These are phyloP conservation scores for Tarsius wallacei DNA, from an alignment of 2,797 vertebrate genomes.

Conservation along the genomic window DNA sequence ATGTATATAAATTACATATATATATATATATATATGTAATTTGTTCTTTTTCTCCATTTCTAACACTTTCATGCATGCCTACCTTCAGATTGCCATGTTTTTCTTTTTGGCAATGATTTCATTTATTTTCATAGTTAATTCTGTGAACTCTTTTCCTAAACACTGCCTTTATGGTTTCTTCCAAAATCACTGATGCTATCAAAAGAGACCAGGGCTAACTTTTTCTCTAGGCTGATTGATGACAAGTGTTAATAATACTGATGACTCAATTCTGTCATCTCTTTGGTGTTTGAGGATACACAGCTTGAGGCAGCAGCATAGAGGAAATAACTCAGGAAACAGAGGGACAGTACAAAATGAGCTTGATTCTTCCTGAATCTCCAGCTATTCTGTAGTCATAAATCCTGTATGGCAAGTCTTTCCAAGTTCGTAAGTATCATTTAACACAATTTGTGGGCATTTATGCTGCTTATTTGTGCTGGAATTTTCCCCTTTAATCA, in stretches of 20 bases:
- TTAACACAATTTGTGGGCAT: neutral
- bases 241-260: slow-evolving; percentile 59
- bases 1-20: too few relatives aligned
- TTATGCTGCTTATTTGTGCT: neutral
- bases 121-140: slow-evolving; percentile 11
- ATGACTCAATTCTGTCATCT: slow-evolving; percentile 53
- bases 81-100: neutral
- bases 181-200: slow-evolving; percentile 1
- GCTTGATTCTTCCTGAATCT: neutral
- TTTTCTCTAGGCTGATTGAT: slow-evolving; percentile 46
- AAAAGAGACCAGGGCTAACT: slow-evolving; percentile 29
- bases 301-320: slow-evolving; percentile 12
- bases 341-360: neutral
- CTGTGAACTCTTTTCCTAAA: neutral
- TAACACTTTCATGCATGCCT: neutral
- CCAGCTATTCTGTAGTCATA: neutral
- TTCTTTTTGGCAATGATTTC: neutral
- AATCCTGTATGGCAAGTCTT: neutral
- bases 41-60: slow-evolving; percentile 4
- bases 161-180: slow-evolving; percentile 52
- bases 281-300: slow-evolving; percentile 8
- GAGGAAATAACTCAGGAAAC: neutral
- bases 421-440: neutral
- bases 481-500: slow-evolving; percentile 5
- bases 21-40: neutral